Conservation (phyloP, 2,888 invertebrate genomes). For the Meandrusa payeni region DNA sequence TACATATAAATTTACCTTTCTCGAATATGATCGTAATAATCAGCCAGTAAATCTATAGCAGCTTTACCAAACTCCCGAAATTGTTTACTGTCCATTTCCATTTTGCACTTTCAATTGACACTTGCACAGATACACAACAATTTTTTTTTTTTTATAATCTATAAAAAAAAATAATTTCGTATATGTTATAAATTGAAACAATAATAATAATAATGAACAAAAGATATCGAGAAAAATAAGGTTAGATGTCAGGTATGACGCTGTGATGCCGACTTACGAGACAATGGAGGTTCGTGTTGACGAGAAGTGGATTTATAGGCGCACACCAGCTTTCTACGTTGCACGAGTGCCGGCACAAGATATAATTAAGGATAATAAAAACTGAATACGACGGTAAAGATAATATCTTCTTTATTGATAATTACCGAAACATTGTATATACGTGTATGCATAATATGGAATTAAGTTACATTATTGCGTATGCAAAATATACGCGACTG, state of each 20-base stretch:
- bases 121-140: conserved; percentile 9
- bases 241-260: conserved; percentile 32
- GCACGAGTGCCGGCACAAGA: conserved; percentile 30
- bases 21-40: conserved; percentile 92
- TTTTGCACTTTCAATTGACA: conserved; percentile 29
- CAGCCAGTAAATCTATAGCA: conserved; percentile 93
- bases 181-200: no score
- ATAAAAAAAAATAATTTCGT: no score
- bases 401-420: conserved; percentile 3
- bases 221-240: conserved; percentile 1
- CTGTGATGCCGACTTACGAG: conserved; percentile 55
- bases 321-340: conserved; percentile 61
- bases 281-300: conserved; percentile 57
- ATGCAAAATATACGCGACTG: no score
- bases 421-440: no score
- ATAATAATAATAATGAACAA: neutral
- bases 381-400: conserved; percentile 14
- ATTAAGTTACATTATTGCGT: no score
- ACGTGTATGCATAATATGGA: no score
- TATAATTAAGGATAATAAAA: conserved; percentile 13
- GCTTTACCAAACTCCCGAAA: conserved; percentile 93
- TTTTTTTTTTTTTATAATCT: neutral
- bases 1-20: no score
- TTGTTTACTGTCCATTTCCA: conserved; percentile 86
- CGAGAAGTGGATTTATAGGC: conserved; percentile 64